Evolutionary conservation across 2,888 invertebrate species (phyloP).

Genomic region (Leptinotarsa juncta): DNA sequence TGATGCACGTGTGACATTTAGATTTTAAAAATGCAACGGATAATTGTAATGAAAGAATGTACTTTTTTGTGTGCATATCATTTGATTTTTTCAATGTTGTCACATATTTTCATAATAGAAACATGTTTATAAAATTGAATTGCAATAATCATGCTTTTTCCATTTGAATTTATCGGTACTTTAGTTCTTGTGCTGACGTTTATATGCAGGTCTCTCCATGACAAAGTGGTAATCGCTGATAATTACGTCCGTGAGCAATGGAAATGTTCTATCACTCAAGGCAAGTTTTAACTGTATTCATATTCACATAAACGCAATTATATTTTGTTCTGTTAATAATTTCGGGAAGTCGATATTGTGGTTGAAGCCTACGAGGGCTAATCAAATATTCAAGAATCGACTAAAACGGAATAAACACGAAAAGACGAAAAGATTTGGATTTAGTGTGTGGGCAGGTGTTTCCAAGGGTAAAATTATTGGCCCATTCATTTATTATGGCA

Average conservation of each 20-base stretch:
- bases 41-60: slow-evolving; percentile 39
- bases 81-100: slow-evolving; percentile 35
- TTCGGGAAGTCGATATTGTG: no score
- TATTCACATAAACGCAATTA: background rate
- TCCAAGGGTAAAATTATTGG: no score
- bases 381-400: no score
- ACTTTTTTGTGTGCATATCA: slow-evolving; percentile 34
- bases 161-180: slow-evolving; percentile 25
- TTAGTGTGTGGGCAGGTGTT: no score
- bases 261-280: background rate
- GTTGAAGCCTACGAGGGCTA: no score
- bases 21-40: slow-evolving; percentile 45
- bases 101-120: slow-evolving; percentile 39
- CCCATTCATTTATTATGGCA: no score
- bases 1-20: slow-evolving; percentile 60
- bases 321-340: no score
- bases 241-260: slow-evolving; percentile 3
- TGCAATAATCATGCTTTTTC: slow-evolving; percentile 30
- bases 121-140: slow-evolving; percentile 34
- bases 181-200: slow-evolving; percentile 8
- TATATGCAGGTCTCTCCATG: slow-evolving; percentile 16
- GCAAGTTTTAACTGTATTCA: background rate
- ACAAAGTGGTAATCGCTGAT: background rate
- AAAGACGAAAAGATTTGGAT: no score
- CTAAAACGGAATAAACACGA: no score